Conservation (phyloP, 2,113 vertebrate genomes). For the Tor tambroides region DNA sequence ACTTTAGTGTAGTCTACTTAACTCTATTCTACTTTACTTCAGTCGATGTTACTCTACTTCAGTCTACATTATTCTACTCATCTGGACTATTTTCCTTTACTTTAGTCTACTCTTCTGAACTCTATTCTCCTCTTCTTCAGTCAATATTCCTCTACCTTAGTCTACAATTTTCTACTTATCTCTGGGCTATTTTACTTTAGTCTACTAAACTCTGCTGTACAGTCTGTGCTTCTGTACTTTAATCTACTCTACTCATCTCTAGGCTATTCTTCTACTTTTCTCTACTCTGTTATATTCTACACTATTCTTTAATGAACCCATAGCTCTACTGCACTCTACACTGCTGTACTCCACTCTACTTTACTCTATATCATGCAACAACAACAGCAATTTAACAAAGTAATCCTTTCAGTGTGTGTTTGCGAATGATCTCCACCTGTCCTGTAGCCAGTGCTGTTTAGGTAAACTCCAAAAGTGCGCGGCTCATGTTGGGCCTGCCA, state of each 20-base stretch:
- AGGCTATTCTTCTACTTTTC: background rate
- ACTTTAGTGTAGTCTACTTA: background rate
- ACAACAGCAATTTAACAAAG: background rate
- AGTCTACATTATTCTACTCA: background rate
- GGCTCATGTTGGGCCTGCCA: slow-evolving; percentile 76
- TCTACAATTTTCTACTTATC: background rate
- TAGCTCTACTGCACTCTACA: background rate
- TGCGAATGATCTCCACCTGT: slow-evolving; percentile 78
- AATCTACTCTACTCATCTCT: no score
- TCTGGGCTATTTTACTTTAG: background rate
- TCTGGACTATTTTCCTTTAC: background rate
- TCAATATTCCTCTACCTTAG: background rate
- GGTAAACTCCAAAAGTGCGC: slow-evolving; percentile 88
- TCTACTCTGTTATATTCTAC: background rate
- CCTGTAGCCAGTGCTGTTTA: slow-evolving; percentile 93
- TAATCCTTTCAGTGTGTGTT: background rate
- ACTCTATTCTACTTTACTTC: background rate
- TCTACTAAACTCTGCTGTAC: background rate
- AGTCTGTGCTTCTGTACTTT: no score
- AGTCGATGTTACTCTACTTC: background rate
- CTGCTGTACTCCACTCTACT: background rate
- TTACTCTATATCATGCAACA: background rate
- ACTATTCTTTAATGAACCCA: background rate
- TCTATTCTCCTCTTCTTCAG: background rate
- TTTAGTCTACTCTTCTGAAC: background rate